Base-by-base conservation (phyloP, 2,888 invertebrate genomes). In the Ophioninae sp. region DNA sequence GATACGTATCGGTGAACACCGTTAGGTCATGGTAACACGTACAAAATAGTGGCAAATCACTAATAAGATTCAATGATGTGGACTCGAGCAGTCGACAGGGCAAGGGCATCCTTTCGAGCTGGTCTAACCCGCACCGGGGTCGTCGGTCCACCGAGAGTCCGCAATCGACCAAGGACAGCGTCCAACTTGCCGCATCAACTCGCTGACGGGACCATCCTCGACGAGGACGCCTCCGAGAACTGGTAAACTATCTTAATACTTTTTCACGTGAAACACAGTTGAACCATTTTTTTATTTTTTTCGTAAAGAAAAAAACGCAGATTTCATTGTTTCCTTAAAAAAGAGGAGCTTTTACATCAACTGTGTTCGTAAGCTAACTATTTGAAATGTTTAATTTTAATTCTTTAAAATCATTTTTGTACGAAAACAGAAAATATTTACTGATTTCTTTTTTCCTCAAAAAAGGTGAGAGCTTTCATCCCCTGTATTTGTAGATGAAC, bases 151-250 rank as follows among this genome's bases (percentile, higher is more conserved):
- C 88, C 91, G n/a, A 90, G 92, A 81, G 88, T 90, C 87, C 89
- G 91, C 85, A 91, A 88, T 87, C 89, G 92, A 87, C 89, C 93
- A 94, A 88, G 95, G 94, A 86, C 93, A 93, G 87, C 93, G 94
- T 89, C 93, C 94, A 90, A 94, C 94, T 87, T 95, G 94, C 92
- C 93, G 94, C 89, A 94, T 94, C 95, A 95, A 85, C 95, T 95
- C 79, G 94, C 95, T 89, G 95, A 95, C 93, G 94, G 94, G 87
- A 95, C 95, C 85, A 94, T 95, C 88, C 94, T 95, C 86, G 95
- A 95, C 92, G 95, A 95, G 89, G 95, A 95, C 90, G 94, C 91
- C 62, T 92, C 92, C 59, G 92, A 92, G 88, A 91, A 91, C 86
- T 91, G 92, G 92, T 92, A 85, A 92, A 88, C 59, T 17, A 50